Percentiles rank a stretch among this genome's conserved stretches.
Conservation (phyloP, 2,888 invertebrate genomes). For the Aleiodes leptofemur region DNA sequence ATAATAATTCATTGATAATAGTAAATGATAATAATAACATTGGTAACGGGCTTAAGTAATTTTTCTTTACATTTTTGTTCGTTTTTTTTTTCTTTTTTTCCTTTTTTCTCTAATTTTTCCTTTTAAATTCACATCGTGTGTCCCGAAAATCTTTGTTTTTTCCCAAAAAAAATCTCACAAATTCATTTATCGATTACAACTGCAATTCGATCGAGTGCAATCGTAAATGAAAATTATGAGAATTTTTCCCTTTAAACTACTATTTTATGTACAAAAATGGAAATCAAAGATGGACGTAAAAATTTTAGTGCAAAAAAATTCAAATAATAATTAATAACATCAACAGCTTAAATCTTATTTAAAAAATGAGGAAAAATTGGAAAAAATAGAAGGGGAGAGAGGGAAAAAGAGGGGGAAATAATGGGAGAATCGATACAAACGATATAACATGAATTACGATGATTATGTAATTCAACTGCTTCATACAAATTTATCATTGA, state of each 20-base stretch:
- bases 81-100: not conserved
- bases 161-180: constrained; percentile 17
- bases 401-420: constrained; percentile 46
- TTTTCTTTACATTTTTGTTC: constrained; percentile 47
- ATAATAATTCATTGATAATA: constrained; percentile 65
- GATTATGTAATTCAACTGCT: constrained; percentile 67
- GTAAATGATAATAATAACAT: constrained; percentile 66
- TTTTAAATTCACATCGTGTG: constrained; percentile 29
- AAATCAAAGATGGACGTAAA: constrained; percentile 57
- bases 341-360: constrained; percentile 69
- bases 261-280: constrained; percentile 1
- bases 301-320: constrained; percentile 66
- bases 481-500: constrained; percentile 54
- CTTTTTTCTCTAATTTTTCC: constrained; percentile 21
- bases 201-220: constrained; percentile 37
- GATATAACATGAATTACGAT: constrained; percentile 74
- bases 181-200: not conserved
- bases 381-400: constrained; percentile 54
- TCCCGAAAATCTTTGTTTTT: constrained; percentile 16
- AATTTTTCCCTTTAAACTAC: constrained; percentile 15
- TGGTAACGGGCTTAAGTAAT: constrained; percentile 70
- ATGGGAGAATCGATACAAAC: constrained; percentile 65
- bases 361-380: constrained; percentile 58
- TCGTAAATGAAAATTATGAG: constrained; percentile 47
- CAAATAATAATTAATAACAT: constrained; percentile 66